These are phyloP conservation scores for Micromussa lordhowensis DNA, from an alignment of 92 coral and sea anemone species.

Conservation along the genomic window DNA sequence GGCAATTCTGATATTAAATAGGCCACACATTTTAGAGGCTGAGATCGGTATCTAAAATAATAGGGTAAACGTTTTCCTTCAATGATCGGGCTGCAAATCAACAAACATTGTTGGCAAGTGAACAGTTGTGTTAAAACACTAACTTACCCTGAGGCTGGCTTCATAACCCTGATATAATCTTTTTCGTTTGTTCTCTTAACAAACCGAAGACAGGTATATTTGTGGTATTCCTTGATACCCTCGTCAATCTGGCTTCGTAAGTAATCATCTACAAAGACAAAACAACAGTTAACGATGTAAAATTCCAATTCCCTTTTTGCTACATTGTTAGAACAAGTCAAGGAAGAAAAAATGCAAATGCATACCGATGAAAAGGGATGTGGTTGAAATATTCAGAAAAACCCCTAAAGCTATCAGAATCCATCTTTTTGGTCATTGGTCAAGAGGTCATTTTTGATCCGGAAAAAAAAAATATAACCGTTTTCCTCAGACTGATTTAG, in stretches of 20 bases:
- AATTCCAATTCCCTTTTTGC: too few relatives aligned
- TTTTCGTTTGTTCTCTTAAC: slow-evolving; percentile 72
- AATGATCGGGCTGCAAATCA: background rate
- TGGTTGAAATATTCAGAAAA: too few relatives aligned
- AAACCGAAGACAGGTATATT: slow-evolving; percentile 83
- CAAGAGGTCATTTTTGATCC: too few relatives aligned
- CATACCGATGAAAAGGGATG: background rate
- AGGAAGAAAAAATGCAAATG: too few relatives aligned
- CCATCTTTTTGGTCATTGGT: too few relatives aligned
- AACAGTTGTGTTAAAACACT: background rate
- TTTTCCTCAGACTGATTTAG: too few relatives aligned
- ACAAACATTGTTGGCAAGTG: background rate
- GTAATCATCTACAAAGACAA: slow-evolving; percentile 63
- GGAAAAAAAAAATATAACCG: too few relatives aligned
- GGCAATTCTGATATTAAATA: too few relatives aligned
- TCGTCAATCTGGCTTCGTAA: slow-evolving; percentile 61
- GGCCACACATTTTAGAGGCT: background rate
- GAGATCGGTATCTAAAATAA: background rate
- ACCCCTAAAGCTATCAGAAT: too few relatives aligned
- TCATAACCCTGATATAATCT: slow-evolving; percentile 75
- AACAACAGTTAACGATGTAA: background rate
- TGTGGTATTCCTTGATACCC: slow-evolving; percentile 77
- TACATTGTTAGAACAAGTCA: too few relatives aligned
- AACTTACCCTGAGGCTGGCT: slow-evolving; percentile 76
- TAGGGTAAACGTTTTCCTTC: background rate